phyloP scores from a whole-genome alignment of 1,140 invertebrate genomes.

The Caerostris extrusa region DNA sequence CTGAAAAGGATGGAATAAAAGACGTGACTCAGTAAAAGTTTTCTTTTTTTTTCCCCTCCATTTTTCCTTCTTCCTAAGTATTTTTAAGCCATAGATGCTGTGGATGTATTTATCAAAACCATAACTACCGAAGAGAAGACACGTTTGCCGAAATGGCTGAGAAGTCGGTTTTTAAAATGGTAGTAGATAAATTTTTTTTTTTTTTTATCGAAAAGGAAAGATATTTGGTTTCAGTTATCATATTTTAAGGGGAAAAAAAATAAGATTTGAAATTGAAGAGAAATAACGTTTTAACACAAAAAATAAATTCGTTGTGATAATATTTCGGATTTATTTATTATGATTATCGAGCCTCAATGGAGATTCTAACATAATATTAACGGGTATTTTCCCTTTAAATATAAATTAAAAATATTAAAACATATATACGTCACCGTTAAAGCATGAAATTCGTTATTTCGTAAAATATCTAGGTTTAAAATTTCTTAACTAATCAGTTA shows the following conservation, averaged over 20 bases:
- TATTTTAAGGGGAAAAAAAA: neutral
- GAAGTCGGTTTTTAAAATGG: neutral
- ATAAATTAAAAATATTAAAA: too few relatives aligned
- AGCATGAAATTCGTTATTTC: too few relatives aligned
- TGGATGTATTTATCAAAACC: constrained; percentile 45
- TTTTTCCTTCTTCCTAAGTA: neutral
- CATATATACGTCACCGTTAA: too few relatives aligned
- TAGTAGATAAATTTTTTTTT: neutral
- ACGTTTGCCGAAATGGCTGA: neutral
- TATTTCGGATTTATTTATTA: neutral
- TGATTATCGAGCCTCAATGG: neutral
- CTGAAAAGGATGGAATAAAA: neutral
- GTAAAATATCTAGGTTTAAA: too few relatives aligned
- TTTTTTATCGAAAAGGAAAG: too few relatives aligned
- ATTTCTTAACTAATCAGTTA: too few relatives aligned
- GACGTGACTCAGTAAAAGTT: neutral
- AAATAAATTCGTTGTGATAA: neutral
- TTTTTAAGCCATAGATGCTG: neutral
- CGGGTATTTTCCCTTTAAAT: too few relatives aligned
- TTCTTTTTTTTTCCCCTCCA: too few relatives aligned
- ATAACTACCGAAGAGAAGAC: neutral
- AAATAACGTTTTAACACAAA: neutral
- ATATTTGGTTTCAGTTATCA: neutral
- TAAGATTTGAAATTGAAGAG: neutral
- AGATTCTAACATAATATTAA: too few relatives aligned